phyloP scores from a whole-genome alignment of 1,140 invertebrate genomes.

The Nebria ingens region DNA sequence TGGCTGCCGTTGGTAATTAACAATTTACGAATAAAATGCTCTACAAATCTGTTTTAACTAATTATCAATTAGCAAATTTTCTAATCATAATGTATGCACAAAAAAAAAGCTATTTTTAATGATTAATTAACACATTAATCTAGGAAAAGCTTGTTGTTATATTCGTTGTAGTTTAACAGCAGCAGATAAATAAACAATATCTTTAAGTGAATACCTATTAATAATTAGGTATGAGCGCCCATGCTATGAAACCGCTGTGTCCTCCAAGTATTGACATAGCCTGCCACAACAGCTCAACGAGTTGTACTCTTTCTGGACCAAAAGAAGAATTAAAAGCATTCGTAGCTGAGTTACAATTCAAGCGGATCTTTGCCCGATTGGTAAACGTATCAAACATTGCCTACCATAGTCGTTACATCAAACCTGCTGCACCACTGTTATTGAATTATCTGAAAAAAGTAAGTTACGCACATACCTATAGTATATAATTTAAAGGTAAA shows the following conservation, averaged over 20 bases:
- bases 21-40: too few species aligned
- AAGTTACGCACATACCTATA: too few species aligned
- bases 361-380: conserved; percentile 71
- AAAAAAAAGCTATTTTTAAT: too few species aligned
- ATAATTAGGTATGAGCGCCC: conserved; percentile 29
- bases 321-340: conserved; percentile 56
- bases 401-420: conserved; percentile 75
- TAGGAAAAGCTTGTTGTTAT: too few species aligned
- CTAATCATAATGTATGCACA: too few species aligned
- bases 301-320: conserved; percentile 78
- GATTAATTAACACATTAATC: too few species aligned
- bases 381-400: conserved; percentile 74
- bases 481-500: too few species aligned
- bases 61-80: conserved; percentile 42
- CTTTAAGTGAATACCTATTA: conserved; percentile 10
- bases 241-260: conserved; percentile 44
- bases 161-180: too few species aligned
- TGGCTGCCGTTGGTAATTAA: too few species aligned
- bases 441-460: conserved; percentile 58
- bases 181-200: not conserved
- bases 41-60: too few species aligned
- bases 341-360: conserved; percentile 53
- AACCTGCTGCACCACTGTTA: conserved; percentile 60
- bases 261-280: conserved; percentile 65
- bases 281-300: conserved; percentile 77